These are phyloP conservation scores for Trachemys scripta DNA, from an alignment of 2,113 vertebrate genomes.

Conservation along the genomic window DNA sequence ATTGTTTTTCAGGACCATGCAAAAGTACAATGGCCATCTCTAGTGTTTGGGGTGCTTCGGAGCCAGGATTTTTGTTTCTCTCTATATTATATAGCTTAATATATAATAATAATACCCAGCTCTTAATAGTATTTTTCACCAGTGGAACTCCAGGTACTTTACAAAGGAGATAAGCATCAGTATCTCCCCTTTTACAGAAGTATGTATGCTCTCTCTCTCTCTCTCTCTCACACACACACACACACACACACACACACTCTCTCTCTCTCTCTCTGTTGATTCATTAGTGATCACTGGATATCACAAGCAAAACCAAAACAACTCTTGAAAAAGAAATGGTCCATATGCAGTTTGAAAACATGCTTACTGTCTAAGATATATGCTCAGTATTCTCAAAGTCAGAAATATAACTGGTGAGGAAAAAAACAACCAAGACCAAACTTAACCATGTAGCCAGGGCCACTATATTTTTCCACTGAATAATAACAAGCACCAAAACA, in stretches of 20 bases:
- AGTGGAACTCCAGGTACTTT: background rate
- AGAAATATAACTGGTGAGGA: background rate
- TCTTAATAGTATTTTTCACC: background rate
- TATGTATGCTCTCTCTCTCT: background rate
- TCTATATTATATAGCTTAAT: background rate
- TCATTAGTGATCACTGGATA: conserved; percentile 2
- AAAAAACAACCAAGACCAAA: background rate
- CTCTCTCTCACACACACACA: accelerated
- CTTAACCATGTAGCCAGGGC: background rate
- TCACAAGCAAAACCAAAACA: background rate
- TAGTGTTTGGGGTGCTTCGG: conserved; percentile 16
- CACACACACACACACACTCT: background rate
- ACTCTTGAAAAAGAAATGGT: background rate
- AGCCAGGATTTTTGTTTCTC: conserved; percentile 10
- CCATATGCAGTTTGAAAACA: background rate
- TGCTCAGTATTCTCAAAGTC: too few species aligned
- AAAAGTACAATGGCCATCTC: background rate
- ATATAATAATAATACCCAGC: background rate
- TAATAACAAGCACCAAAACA: background rate
- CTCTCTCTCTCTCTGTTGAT: accelerated
- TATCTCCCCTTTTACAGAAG: background rate
- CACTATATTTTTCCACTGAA: background rate
- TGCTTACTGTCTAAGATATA: background rate
- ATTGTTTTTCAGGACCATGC: background rate
- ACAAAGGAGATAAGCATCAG: background rate